Base-by-base conservation (phyloP, 2,113 vertebrate genomes). In the Micromys minutus region DNA sequence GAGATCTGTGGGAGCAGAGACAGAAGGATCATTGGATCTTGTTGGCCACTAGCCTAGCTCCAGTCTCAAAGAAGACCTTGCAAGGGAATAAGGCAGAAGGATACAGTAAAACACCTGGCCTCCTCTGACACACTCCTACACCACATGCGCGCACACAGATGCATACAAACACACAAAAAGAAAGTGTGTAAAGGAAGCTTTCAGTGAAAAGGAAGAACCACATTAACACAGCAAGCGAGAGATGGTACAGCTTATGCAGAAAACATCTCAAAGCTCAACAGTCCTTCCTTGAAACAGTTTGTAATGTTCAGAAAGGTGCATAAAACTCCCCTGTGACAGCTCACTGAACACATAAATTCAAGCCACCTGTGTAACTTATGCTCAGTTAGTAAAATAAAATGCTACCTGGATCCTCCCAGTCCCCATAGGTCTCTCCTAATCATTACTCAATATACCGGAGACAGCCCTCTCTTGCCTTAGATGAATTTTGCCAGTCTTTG, bases 231-330 rank as follows among this genome's bases (percentile, higher is more conserved):
- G 10, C 47, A 63, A 90, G 39, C 74, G 29, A 94, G 80, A 83
- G 45, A 0, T 69, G 61, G 0, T 39, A 42, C 63, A 80, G 31
- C 50, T 61, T 65, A 65, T 63, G 3, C 16, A 67, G 36, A 96
- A 83, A 75, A 83, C 86, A 81, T 79, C 67, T 86, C 52, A 79
- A 75, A 91, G 29, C 42, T 69, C 74, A 72, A 4, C 85, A 93
- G 87, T 71, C 67, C n/a, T 91, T 89, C 47, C 61, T 75, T 67
- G 19, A 26, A 83, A 83, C 10, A 69, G 11, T 57, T 87, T 67
- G 36, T 87, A 74, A 83, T 26, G n/a, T 95, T 93, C 29, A 72
- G 36, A 77, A 81, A 91, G 77, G 26, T 39, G 21, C 19, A 84
- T 12, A 87, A 75, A 76, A 36, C 52, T 42, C 1, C 63, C 81